Evolutionary conservation across 1,140 invertebrate species (phyloP), one percentile per base, ranked within the genome.

Genomic region (Octopus bimaculoides): DNA sequence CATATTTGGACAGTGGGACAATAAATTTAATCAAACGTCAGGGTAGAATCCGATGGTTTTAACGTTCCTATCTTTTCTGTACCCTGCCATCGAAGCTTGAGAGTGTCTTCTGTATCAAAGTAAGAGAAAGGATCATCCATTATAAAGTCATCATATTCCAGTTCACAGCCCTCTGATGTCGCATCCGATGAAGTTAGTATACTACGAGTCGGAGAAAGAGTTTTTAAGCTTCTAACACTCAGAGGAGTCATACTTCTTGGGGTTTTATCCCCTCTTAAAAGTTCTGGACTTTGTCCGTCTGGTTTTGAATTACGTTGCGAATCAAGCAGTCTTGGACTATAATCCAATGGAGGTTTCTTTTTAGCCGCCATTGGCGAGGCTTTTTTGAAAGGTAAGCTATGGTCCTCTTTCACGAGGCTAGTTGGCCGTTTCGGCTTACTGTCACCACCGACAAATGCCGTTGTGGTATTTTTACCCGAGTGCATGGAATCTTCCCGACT

Each of bases 81-180:
- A 5, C 87, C 87, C 26, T 84, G 84, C 83, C 86, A 88, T 20
- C 83, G 83, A 12, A 88, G 84, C 77, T 85, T 85, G 26, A 85
- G 82, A 5, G 83, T 84, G 66, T 87, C 85, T 74, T 86, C 81
- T 9, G 84, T 85, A 75, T 88, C 87, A 81, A 88, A 88, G 78
- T 88, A 88, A 8, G 87, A 88, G 66, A 87, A 82, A 12, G 87
- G 85, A 78, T 88, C 87, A 80, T 88, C 87, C 80, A 87, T 86
- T 8, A 88, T 84, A 81, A 86, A 88, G 73, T 88, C 87, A 78
- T 88, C 87, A 81, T 88, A 88, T 80, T 88, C 87, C 77, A 88
- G 82, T 81, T 88, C 87, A 12, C 86, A 77, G n/a, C 82, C 83
- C 8, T 82, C 84, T 41, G 81, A 81, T n/a, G 82, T 79, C 5